Conservation (phyloP, 2,888 invertebrate species). For the Drosophila neoperkinsi region DNA sequence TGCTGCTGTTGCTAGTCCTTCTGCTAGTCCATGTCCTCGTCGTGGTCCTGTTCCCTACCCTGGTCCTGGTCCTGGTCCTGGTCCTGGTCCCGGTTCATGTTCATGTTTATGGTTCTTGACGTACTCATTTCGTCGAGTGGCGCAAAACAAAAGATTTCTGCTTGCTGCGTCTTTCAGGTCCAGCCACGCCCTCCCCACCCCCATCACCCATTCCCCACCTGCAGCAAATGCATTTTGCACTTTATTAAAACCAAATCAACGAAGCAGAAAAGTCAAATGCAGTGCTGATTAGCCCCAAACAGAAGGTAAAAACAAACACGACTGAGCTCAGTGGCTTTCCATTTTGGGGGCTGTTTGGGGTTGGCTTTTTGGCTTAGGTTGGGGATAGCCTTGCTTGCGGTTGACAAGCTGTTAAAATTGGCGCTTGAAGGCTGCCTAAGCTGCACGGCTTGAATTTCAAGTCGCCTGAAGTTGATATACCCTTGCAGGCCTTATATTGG, state of each 20-base stretch:
- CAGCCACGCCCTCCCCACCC: constrained; percentile 1
- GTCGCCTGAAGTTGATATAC: background rate
- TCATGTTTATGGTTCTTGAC: constrained; percentile 35
- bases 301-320: constrained; percentile 2
- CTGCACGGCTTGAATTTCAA: background rate
- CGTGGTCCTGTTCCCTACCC: background rate
- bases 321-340: background rate
- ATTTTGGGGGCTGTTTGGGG: background rate
- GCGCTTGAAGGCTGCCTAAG: constrained; percentile 54
- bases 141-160: constrained; percentile 76
- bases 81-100: too few species aligned
- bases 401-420: constrained; percentile 71
- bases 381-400: constrained; percentile 48
- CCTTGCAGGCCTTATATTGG: background rate
- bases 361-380: background rate
- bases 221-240: constrained; percentile 70
- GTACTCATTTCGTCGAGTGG: constrained; percentile 79
- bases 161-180: constrained; percentile 51
- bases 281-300: constrained; percentile 65
- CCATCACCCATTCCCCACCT: background rate
- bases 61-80: constrained; percentile 12
- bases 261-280: constrained; percentile 81
- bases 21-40: constrained; percentile 19
- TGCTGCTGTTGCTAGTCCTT: constrained; percentile 6
- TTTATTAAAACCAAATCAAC: constrained; percentile 78